These are phyloP conservation scores for Lamellibrachia columna DNA, from an alignment of 2,888 invertebrate species.

Conservation along the genomic window DNA sequence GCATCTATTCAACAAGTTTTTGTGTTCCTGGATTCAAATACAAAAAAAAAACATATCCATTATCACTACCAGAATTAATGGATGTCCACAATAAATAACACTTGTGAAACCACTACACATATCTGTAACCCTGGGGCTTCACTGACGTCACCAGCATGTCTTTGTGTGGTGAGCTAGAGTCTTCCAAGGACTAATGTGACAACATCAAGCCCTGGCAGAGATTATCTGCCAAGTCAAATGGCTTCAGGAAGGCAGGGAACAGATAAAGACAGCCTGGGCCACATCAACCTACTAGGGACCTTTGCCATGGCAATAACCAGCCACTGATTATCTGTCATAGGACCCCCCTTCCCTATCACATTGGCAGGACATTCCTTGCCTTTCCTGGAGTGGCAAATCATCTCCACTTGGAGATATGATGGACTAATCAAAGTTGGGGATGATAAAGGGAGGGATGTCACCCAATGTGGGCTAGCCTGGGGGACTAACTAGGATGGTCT, in stretches of 20 bases:
- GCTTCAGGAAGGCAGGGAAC: neutral
- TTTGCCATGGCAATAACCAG: neutral
- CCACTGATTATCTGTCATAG: neutral
- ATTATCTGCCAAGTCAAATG: neutral
- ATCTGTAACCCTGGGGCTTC: neutral
- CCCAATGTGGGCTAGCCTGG: neutral
- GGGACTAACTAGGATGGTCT: slow-evolving; percentile 10
- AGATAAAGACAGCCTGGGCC: neutral
- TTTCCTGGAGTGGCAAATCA: neutral
- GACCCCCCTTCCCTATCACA: neutral
- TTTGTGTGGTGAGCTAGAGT: neutral
- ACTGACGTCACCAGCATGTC: neutral
- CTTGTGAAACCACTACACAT: neutral
- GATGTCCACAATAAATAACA: neutral
- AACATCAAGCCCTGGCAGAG: neutral
- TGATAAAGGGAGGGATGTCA: neutral
- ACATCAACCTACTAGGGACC: slow-evolving; percentile 16
- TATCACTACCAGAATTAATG: neutral
- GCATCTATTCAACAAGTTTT: no score
- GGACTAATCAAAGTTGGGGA: neutral
- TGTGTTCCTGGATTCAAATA: no score
- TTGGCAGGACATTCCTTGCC: slow-evolving; percentile 4
- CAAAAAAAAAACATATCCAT: no score
- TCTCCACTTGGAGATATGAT: slow-evolving; percentile 8
- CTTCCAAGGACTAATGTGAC: neutral